phyloP scores from a whole-genome alignment of 2,113 vertebrate genomes.

The Lophura nycthemera region DNA sequence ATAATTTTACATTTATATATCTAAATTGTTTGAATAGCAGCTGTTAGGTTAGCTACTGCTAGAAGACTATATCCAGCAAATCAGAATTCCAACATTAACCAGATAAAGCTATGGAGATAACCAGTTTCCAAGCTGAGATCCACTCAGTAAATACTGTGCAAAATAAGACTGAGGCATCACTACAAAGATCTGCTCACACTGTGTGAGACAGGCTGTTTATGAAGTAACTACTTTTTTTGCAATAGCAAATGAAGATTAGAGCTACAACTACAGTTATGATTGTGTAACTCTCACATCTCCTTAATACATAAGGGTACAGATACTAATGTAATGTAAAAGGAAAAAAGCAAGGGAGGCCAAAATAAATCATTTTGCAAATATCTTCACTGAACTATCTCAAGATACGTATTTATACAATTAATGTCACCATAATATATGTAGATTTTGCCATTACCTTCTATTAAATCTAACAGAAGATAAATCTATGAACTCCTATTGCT shows the following conservation, averaged over 20 bases:
- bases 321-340: not conserved
- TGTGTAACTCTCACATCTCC: not conserved
- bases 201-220: not conserved
- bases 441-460: conserved; percentile 15
- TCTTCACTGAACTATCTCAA: not conserved
- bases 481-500: not conserved
- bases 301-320: not conserved
- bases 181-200: not conserved
- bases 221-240: not conserved
- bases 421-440: not conserved
- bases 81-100: not conserved
- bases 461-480: not conserved
- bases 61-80: not conserved
- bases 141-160: not conserved
- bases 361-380: not conserved
- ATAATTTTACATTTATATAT: not conserved
- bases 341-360: not conserved
- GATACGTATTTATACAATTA: not conserved
- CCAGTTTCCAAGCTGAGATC: not conserved
- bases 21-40: not conserved
- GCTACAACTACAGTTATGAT: not conserved
- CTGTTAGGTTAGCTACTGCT: not conserved
- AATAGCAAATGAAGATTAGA: not conserved
- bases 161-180: not conserved
- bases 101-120: not conserved